phyloP scores from a whole-genome alignment of 2,113 vertebrate species.

The Odontophorus gujanensis region DNA sequence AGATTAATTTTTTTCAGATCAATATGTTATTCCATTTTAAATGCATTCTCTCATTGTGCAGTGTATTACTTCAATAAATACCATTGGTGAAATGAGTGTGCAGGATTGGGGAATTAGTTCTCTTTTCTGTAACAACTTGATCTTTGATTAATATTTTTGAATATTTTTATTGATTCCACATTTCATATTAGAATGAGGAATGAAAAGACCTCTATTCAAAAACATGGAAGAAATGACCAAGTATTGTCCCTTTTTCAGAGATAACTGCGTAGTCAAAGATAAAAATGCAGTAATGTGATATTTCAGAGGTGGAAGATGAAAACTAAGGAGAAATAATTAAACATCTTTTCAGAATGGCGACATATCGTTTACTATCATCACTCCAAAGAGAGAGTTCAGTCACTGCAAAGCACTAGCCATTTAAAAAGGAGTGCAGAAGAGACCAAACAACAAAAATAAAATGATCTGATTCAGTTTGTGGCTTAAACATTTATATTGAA shows the following conservation, averaged over 20 bases:
- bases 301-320: neutral
- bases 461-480: neutral
- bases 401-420: neutral
- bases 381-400: neutral
- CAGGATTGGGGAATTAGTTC: neutral
- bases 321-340: neutral
- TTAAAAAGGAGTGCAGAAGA: neutral
- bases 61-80: neutral
- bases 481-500: neutral
- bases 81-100: neutral
- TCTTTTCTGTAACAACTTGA: neutral
- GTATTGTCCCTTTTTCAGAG: neutral
- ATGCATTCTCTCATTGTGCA: conserved; percentile 17
- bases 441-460: neutral
- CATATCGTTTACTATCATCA: neutral
- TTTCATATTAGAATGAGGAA: neutral
- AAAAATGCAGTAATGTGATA: neutral
- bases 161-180: neutral
- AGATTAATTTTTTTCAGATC: conserved; percentile 54
- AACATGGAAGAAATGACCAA: neutral
- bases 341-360: neutral
- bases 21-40: conserved; percentile 56
- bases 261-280: neutral
- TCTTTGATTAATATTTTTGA: neutral
- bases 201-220: neutral